phyloP scores from a whole-genome alignment of 2,797 vertebrate species.

The Salarias fasciatus region DNA sequence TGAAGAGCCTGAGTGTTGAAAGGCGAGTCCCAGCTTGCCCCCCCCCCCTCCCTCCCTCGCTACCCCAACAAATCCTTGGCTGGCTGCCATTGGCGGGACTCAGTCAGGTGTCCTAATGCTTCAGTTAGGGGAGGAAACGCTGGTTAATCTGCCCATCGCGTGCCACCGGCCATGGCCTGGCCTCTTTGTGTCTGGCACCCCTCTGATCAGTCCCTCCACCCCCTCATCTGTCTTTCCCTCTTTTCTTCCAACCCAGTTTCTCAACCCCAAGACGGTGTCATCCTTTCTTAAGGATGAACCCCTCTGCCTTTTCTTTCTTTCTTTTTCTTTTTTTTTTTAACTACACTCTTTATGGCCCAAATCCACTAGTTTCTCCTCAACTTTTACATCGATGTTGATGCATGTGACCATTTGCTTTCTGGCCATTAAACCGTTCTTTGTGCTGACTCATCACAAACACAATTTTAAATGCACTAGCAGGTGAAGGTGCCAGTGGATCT shows the following conservation, averaged over 20 bases:
- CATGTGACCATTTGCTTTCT: constrained; percentile 8
- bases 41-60: constrained; percentile 16
- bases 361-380: constrained; percentile 21
- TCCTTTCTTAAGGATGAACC: constrained; percentile 59
- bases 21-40: constrained; percentile 71
- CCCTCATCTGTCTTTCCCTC: constrained; percentile 74
- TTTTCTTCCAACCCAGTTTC: constrained; percentile 72
- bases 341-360: constrained; percentile 4
- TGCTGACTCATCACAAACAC: constrained; percentile 64
- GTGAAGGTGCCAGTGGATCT: neutral
- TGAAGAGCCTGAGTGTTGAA: constrained; percentile 74
- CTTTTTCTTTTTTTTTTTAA: neutral
- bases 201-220: constrained; percentile 77
- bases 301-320: constrained; percentile 42
- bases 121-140: constrained; percentile 81
- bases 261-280: constrained; percentile 61
- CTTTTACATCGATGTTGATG: constrained; percentile 4
- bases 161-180: constrained; percentile 79
- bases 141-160: constrained; percentile 83
- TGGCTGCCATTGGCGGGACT: constrained; percentile 79
- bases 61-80: constrained; percentile 69
- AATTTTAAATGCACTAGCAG: constrained; percentile 16
- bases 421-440: constrained; percentile 13
- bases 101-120: constrained; percentile 84
- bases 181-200: constrained; percentile 82